Percentiles rank a stretch among this genome's conserved stretches.
phyloP scores from a whole-genome alignment of 2,797 vertebrate species.

The Phataginus tricuspis region DNA sequence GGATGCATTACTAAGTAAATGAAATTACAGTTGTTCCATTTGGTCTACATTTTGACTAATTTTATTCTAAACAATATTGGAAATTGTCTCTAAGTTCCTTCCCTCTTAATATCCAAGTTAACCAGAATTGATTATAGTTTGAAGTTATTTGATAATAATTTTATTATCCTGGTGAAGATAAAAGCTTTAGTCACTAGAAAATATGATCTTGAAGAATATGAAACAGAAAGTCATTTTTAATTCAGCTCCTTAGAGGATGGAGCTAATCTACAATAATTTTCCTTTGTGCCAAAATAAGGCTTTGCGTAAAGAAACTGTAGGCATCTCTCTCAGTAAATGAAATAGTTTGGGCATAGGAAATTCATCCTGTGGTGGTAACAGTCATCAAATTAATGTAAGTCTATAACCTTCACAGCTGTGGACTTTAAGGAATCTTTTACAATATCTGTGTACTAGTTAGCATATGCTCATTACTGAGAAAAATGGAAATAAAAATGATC shows the following conservation, averaged over 20 bases:
- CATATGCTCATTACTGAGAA: background rate
- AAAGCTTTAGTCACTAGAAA: background rate
- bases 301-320: background rate
- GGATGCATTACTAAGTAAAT: background rate
- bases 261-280: background rate
- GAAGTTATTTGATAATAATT: background rate
- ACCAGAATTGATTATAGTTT: background rate
- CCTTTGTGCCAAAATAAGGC: background rate
- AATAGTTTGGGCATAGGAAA: background rate
- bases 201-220: background rate
- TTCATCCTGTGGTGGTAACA: background rate
- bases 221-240: background rate
- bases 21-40: background rate
- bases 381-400: background rate
- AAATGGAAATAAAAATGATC: slow-evolving; percentile 51
- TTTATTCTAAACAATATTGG: background rate
- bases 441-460: slow-evolving; percentile 23
- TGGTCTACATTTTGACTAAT: background rate
- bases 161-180: background rate
- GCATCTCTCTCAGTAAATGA: background rate
- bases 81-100: background rate
- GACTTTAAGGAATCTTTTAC: background rate
- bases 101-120: background rate
- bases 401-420: background rate
- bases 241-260: background rate